Evolutionary conservation across 2,113 vertebrate species (phyloP), one percentile per base, ranked within the genome.

Genomic region (Hypocryptadius cinnamomeus): DNA sequence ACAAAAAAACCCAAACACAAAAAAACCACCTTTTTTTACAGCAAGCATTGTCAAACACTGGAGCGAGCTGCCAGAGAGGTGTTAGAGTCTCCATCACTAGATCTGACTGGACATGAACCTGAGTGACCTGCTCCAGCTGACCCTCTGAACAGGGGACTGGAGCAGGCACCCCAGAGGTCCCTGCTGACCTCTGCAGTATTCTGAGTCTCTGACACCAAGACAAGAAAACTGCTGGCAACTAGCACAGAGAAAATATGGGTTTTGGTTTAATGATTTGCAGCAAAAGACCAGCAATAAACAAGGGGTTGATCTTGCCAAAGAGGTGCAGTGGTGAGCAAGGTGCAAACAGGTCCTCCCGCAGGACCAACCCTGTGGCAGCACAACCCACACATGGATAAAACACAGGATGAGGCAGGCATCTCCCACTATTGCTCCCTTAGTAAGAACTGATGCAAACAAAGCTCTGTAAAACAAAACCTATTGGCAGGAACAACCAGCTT

Each of bases 391-490:
- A 17, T 0, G 9, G 48, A 69, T 30, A n/a, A 56, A 33, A 7
- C 0, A 0, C 60, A 45, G 47, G 2, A 2, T 30, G 60, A 40
- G 19, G 20, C 23, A 40, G 4, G 8, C 21, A 15, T 51, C 53
- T 65, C 35, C 35, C n/a, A 40, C 57, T n/a, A 8, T 44, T 21
- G 23, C 45, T 71, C 30, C 23, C 37, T 48, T 20, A 28, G 25
- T 19, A 79, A 74, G n/a, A 92, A 20, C 25, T 22, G 22, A 50
- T 45, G 8, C 14, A 79, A 76, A 53, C 19, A 57, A 63, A 44
- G 8, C 31, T 57, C 28, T 83, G 20, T 48, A 24, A 66, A 77
- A 69, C 48, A 54, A 72, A 91, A 59, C 13, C 30, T 31, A 40
- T 13, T 39, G 42, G 63, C 66, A 87, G 50, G 33, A 79, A 19